Evolutionary conservation across 1,140 invertebrate genomes (phyloP).

Genomic region (Lasioglossum albipes): DNA sequence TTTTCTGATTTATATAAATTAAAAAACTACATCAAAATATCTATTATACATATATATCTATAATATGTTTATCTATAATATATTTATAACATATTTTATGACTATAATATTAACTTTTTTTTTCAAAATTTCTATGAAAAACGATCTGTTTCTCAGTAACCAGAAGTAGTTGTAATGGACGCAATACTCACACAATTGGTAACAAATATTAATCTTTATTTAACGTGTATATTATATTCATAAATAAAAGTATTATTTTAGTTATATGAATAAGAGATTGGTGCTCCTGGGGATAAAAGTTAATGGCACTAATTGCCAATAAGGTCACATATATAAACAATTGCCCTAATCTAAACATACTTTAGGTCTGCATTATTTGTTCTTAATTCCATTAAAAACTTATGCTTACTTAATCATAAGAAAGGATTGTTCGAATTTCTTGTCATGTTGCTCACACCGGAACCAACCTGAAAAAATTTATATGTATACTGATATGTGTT

Average conservation of each 20-base stretch:
- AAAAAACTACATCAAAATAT: too few species aligned
- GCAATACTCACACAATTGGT: constrained; percentile 66
- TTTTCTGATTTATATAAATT: too few species aligned
- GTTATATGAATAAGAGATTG: constrained; percentile 75
- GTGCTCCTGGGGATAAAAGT: constrained; percentile 73
- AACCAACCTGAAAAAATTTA: constrained; percentile 71
- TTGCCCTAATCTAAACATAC: constrained; percentile 69
- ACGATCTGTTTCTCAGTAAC: background rate
- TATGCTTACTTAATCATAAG: constrained; percentile 75
- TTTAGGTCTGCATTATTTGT: constrained; percentile 71
- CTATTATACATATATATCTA: too few species aligned
- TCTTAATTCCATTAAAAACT: constrained; percentile 67
- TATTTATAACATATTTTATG: background rate
- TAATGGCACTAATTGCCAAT: constrained; percentile 77
- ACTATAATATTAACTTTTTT: background rate
- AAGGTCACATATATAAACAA: constrained; percentile 74
- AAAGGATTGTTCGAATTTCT: constrained; percentile 79
- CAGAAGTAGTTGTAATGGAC: constrained; percentile 12
- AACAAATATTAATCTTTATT: constrained; percentile 79
- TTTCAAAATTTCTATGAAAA: background rate
- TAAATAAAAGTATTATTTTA: constrained; percentile 76
- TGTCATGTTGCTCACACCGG: constrained; percentile 74
- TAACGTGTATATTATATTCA: constrained; percentile 76
- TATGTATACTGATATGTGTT: background rate
- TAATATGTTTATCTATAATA: background rate